Base-by-base conservation (phyloP, 2,888 invertebrate genomes). In the Pseudanteris insignis region DNA sequence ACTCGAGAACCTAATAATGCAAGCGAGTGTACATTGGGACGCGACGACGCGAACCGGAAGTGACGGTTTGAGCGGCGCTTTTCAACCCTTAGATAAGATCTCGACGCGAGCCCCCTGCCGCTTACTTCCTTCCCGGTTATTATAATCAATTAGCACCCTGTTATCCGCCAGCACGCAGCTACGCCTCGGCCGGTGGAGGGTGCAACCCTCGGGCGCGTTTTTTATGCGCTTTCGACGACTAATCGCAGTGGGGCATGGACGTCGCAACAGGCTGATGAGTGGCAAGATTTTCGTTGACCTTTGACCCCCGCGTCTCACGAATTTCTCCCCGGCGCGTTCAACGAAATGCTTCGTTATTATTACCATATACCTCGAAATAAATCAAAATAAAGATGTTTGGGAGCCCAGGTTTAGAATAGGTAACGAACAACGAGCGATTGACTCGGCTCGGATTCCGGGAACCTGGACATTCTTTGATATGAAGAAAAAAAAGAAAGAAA, bases 211-310 rank as follows among this genome's bases (percentile, higher is more conserved):
- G 64, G 38, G 40, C 36, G 38, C 44, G 57, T 60, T 63, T 73
- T 72, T 72, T 74, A 71, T 73, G 70, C 68, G 67, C 66, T 66
- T 66, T 67, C 66, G 63, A 46, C 57, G 51, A 54, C 66, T 61
- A 66, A 54, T 61, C 50, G 67, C 64, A 66, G 70, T 59, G 67
- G 65, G 66, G 50, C 51, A 61, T 66, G 61, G 67, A 60, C 48
- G 32, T 70, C 28, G 79, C 79, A 78, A 78, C 78, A 78, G 77
- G 79, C 79, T 74, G 78, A 77, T 76, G 76, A 75, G 72, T 74
- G 65, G 75, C 69, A 64, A 67, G 73, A 73, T 75, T 70, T 61
- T 70, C 43, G 34, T 41, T 47, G 48, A 57, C 43, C 57, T 59
- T 65, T 64, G 3, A 41, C 48, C 46, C 55, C 18, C 6, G 18